Evolutionary conservation across 2,113 vertebrate species (phyloP), one percentile per base, ranked within the genome.

Genomic region (Urocynchramus pylzowi): DNA sequence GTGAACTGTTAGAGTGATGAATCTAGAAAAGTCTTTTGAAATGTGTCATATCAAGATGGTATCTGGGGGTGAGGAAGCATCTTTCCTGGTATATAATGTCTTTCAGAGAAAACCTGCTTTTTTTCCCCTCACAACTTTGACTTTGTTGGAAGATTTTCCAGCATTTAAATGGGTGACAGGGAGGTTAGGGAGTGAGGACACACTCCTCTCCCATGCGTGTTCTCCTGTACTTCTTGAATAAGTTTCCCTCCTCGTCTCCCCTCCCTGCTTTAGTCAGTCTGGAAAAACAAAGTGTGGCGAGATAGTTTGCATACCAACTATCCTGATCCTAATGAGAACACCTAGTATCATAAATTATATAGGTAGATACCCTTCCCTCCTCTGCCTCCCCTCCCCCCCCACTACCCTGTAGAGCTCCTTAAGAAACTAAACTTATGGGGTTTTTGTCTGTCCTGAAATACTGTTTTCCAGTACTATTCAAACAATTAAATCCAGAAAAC

Each of bases 11-110:
- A 75, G 78, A 91, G 69, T 30, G 92, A 93, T 95, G 76, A 71
- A 89, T 91, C 84, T 68, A 95, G 78, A 79, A 96, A 96, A 85
- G 56, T 42, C 54, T 96, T 90, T 91, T 87, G 70, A 92, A 93
- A 93, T 76, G 78, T 95, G 90, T 93, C 83, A 76, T 52, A 68
- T 49, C 57, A 78, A 89, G 76, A 85, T 81, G 68, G 19, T 47
- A 35, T 31, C 3, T 59, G 47, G 14, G 39, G 30, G 20, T 59
- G 77, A 89, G 44, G 83, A 82, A 94, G n/a, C 41, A 68, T 81
- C 80, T 73, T 91, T 77, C 49, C 37, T n/a, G 44, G 44, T 71
- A 18, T n/a, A 33, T 17, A 56, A 56, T 1, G 0, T 49, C 52
- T 94, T 93, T 92, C 52, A 87, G 76, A 71, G 74, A 80, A 88